Conservation (phyloP, 2,888 invertebrate species). For the Rapana venosa region DNA sequence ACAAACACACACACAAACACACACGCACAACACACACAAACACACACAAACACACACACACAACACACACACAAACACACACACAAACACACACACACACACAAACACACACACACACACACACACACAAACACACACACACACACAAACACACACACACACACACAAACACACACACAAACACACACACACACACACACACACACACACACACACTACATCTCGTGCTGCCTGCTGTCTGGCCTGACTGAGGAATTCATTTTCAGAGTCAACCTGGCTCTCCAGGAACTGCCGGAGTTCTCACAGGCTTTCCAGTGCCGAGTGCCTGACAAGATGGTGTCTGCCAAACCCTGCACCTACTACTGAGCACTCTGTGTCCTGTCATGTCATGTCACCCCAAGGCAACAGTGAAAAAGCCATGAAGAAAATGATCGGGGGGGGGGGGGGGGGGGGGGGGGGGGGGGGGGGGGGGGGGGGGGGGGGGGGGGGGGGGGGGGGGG, state of each 20-base stretch:
- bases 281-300: conserved; percentile 55
- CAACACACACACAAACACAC: not conserved
- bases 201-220: not conserved
- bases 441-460: too few relatives aligned
- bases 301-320: conserved; percentile 53
- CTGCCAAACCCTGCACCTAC: conserved; percentile 41
- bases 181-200: not conserved
- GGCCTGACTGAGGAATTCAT: too few relatives aligned
- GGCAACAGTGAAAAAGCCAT: not conserved
- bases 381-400: not conserved
- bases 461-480: too few relatives aligned
- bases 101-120: not conserved
- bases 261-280: conserved; percentile 53
- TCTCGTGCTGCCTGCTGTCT: too few relatives aligned
- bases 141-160: not conserved
- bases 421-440: not conserved
- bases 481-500: too few relatives aligned
- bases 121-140: not conserved
- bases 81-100: not conserved
- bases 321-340: conserved; percentile 47
- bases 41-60: not conserved
- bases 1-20: not conserved
- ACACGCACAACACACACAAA: not conserved
- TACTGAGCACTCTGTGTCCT: conserved; percentile 39
- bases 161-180: not conserved